Percentiles rank a stretch among this genome's conserved stretches.
Evolutionary conservation across 30 jellyfish, hydroid and myxozoan genomes (phyloP).

Genomic region (Chironex yamaguchii): DNA sequence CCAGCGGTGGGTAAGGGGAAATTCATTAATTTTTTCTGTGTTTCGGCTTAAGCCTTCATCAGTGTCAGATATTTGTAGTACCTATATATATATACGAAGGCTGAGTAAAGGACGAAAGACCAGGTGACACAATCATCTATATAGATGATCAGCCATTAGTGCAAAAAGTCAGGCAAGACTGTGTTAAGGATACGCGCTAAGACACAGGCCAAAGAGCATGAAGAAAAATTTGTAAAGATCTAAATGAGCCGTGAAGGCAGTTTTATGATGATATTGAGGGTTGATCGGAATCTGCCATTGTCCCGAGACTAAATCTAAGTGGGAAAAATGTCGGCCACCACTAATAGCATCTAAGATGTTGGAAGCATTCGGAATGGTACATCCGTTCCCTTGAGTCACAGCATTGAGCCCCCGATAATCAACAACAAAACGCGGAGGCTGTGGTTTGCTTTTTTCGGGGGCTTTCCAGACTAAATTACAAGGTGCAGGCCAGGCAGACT

Average conservation of each 20-base stretch:
- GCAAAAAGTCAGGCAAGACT: not conserved
- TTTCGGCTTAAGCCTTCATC: too few species aligned
- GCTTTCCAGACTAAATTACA: constrained; percentile 41
- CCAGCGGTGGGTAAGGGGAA: too few species aligned
- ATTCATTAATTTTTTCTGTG: too few species aligned
- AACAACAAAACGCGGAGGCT: constrained; percentile 55
- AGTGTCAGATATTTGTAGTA: too few species aligned
- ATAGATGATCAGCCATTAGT: constrained; percentile 36
- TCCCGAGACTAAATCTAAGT: constrained; percentile 6
- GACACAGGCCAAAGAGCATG: constrained; percentile 46
- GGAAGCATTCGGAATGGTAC: constrained; percentile 6
- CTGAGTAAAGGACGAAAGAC: too few species aligned
- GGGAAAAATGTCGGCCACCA: constrained; percentile 13
- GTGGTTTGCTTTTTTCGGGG: constrained; percentile 26
- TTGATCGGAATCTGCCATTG: constrained; percentile 28
- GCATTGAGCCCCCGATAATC: constrained; percentile 52
- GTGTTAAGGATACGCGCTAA: constrained; percentile 19
- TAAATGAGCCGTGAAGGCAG: constrained; percentile 41
- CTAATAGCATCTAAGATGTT: constrained; percentile 12
- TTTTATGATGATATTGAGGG: constrained; percentile 18
- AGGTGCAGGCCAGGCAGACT: constrained; percentile 61
- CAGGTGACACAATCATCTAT: constrained; percentile 54
- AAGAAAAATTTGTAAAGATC: constrained; percentile 24
- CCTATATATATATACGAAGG: too few species aligned
- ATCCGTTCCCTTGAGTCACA: constrained; percentile 24